Evolutionary conservation across 2,797 vertebrate species (phyloP).

Genomic region (Buphagus erythrorhynchus): DNA sequence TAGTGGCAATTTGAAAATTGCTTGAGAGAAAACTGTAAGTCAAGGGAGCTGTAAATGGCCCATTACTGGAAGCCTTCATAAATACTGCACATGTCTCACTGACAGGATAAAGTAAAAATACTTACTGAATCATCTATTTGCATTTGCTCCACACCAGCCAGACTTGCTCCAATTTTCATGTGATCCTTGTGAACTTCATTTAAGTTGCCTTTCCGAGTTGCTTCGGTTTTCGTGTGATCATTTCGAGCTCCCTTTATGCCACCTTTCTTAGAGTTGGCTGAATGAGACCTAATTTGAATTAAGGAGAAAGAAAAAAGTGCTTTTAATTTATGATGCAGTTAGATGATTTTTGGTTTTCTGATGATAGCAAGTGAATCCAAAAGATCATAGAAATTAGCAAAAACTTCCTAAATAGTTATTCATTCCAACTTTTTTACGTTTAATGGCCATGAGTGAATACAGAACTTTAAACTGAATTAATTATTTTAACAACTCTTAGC

Average conservation of each 20-base stretch:
- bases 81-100: not conserved
- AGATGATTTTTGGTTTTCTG: not conserved
- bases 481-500: not conserved
- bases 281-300: constrained; percentile 82
- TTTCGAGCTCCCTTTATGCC: constrained; percentile 86
- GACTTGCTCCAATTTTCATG: constrained; percentile 80
- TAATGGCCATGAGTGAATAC: not conserved
- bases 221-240: not conserved
- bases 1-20: not conserved
- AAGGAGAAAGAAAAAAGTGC: not conserved
- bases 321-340: not conserved
- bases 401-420: not conserved
- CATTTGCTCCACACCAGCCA: constrained; percentile 91
- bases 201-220: constrained; percentile 81
- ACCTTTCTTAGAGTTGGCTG: constrained; percentile 84
- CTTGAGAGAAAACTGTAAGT: not conserved
- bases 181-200: constrained; percentile 83
- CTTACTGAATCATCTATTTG: constrained; percentile 88
- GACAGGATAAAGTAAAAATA: not conserved
- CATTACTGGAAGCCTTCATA: not conserved
- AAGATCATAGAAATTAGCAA: not conserved
- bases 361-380: not conserved
- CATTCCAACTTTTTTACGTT: not conserved
- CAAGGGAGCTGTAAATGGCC: not conserved
- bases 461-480: not conserved